Evolutionary conservation across 2,797 vertebrate genomes (phyloP).

Genomic region (Sandelia bainsii): DNA sequence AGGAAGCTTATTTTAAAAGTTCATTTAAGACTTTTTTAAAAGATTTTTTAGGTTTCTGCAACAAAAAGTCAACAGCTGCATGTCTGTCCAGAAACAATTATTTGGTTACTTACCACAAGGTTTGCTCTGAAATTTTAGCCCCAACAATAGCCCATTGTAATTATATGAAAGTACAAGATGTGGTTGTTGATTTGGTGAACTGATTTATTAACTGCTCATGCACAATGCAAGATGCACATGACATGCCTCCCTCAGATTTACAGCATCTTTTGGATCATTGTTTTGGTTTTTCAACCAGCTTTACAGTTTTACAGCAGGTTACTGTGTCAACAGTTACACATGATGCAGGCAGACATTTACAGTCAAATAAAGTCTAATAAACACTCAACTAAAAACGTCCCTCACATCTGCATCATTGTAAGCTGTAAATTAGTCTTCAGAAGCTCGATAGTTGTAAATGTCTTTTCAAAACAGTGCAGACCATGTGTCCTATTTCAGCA

Average conservation of each 20-base stretch:
- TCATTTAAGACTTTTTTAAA: not conserved
- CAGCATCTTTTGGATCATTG: too few species aligned
- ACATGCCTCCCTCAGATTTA: too few species aligned
- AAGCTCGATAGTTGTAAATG: not conserved
- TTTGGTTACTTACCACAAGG: not conserved
- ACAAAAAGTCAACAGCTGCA: not conserved
- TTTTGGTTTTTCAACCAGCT: too few species aligned
- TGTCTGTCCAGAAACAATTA: not conserved
- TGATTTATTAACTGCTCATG: not conserved
- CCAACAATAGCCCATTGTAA: not conserved
- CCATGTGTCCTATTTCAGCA: not conserved
- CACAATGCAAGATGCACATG: too few species aligned
- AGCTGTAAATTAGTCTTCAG: not conserved
- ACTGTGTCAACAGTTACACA: too few species aligned
- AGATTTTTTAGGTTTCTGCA: not conserved
- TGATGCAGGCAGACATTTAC: too few species aligned
- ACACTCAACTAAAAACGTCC: too few species aligned
- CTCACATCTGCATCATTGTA: not conserved
- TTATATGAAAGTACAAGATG: not conserved
- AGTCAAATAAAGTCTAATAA: too few species aligned
- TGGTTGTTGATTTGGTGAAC: not conserved
- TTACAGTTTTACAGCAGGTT: too few species aligned
- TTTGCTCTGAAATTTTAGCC: too few species aligned
- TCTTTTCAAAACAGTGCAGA: not conserved
- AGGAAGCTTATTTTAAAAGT: not conserved